phyloP scores from a whole-genome alignment of 1,140 invertebrate genomes.

The Brachionus manjavacas region DNA sequence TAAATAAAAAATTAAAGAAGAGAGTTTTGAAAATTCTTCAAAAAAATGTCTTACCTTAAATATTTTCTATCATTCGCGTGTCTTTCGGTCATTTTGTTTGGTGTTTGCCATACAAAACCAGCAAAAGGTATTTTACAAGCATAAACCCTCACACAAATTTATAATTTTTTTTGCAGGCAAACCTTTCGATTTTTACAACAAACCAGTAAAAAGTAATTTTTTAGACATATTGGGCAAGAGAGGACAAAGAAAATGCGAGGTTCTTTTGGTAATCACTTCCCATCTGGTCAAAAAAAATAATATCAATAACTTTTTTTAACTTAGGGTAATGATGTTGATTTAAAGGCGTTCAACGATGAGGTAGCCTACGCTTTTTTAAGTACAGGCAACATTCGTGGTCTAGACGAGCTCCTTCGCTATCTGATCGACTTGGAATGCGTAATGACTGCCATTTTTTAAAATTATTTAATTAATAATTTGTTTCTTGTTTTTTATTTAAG shows the following conservation, averaged over 20 bases:
- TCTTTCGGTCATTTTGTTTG: neutral
- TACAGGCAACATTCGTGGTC: constrained; percentile 15
- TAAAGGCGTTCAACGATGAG: constrained; percentile 19
- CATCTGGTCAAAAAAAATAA: neutral
- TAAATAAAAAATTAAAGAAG: neutral
- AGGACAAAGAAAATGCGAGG: constrained; percentile 23
- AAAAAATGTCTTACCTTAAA: neutral
- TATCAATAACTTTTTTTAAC: neutral
- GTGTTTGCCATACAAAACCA: neutral
- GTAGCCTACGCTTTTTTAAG: constrained; percentile 16
- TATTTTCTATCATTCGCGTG: constrained; percentile 3
- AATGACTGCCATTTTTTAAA: neutral
- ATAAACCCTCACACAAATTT: neutral
- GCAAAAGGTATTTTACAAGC: neutral
- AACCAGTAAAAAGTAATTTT: constrained; percentile 24
- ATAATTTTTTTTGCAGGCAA: neutral
- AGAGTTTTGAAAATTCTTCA: neutral
- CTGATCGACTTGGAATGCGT: constrained; percentile 14
- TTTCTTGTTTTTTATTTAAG: neutral
- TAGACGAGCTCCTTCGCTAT: constrained; percentile 10
- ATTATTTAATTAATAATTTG: neutral
- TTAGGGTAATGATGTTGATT: constrained; percentile 8
- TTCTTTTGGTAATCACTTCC: constrained; percentile 15
- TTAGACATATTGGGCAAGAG: constrained; percentile 23
- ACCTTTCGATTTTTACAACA: neutral